These are phyloP conservation scores for Bubo bubo DNA, from an alignment of 2,113 vertebrate genomes.

Conservation along the genomic window DNA sequence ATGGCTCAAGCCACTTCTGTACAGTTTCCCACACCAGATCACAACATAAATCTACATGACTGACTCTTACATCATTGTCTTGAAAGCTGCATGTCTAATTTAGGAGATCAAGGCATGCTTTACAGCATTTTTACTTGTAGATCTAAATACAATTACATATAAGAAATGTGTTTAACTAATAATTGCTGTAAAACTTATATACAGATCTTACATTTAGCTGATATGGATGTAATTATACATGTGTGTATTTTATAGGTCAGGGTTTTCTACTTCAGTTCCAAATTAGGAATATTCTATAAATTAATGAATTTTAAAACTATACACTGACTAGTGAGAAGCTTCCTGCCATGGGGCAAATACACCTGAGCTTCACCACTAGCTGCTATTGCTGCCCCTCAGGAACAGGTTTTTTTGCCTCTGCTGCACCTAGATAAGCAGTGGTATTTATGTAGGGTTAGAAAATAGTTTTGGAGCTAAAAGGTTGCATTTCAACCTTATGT, in stretches of 20 bases:
- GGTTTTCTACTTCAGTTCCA: neutral
- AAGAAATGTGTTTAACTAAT: constrained; percentile 1
- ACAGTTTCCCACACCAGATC: neutral
- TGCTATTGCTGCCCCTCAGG: neutral
- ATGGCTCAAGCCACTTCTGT: neutral
- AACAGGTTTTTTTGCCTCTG: neutral
- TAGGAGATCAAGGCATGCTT: neutral
- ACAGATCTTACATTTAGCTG: neutral
- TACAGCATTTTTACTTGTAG: neutral
- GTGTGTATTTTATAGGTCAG: constrained; percentile 23
- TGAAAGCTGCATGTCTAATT: neutral
- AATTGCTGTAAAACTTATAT: neutral
- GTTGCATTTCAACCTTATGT: neutral
- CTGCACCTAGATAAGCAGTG: neutral
- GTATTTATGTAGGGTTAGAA: neutral
- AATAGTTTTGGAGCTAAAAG: neutral
- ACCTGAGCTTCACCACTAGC: neutral
- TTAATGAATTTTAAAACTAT: constrained; percentile 1
- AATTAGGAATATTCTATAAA: neutral
- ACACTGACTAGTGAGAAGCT: neutral
- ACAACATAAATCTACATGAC: neutral
- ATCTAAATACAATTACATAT: neutral
- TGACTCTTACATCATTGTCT: neutral
- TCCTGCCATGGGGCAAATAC: neutral
- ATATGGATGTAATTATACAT: neutral